Evolutionary conservation across 2,888 invertebrate species (phyloP).

Genomic region (Acanthosepion esculentum): DNA sequence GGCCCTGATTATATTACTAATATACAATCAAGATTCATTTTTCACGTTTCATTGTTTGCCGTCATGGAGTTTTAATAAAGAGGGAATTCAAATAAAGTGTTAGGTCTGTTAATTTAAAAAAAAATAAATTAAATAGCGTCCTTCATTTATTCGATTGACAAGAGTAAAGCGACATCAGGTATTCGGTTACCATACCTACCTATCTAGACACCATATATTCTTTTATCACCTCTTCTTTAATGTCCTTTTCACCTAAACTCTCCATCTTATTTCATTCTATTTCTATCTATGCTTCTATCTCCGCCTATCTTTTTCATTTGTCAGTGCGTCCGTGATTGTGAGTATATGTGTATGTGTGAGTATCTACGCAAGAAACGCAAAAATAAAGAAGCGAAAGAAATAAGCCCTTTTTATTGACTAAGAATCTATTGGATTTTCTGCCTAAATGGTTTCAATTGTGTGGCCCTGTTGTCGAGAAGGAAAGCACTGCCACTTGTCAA

Average conservation of each 20-base stretch:
- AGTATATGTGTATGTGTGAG: neutral
- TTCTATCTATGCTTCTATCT: neutral
- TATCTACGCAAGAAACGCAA: neutral
- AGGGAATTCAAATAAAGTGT: too few relatives aligned
- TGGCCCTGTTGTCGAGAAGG: neutral
- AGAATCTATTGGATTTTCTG: neutral
- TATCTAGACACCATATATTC: neutral
- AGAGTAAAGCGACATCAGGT: too few relatives aligned
- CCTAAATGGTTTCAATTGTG: neutral
- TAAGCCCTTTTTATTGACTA: neutral
- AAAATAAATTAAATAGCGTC: too few relatives aligned
- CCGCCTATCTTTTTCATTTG: neutral
- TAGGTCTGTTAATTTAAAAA: too few relatives aligned
- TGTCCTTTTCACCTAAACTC: neutral
- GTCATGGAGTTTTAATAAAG: too few relatives aligned
- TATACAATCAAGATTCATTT: too few relatives aligned
- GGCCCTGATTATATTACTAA: too few relatives aligned
- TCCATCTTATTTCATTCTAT: neutral
- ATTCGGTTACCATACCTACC: too few relatives aligned
- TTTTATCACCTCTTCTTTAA: neutral
- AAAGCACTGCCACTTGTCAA: slow-evolving; percentile 2
- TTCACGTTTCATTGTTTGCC: too few relatives aligned
- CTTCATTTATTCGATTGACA: too few relatives aligned
- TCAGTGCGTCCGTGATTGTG: neutral
- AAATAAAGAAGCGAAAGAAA: neutral